Evolutionary conservation across 2,797 vertebrate species (phyloP).

Genomic region (Sarcophilus harrisii): DNA sequence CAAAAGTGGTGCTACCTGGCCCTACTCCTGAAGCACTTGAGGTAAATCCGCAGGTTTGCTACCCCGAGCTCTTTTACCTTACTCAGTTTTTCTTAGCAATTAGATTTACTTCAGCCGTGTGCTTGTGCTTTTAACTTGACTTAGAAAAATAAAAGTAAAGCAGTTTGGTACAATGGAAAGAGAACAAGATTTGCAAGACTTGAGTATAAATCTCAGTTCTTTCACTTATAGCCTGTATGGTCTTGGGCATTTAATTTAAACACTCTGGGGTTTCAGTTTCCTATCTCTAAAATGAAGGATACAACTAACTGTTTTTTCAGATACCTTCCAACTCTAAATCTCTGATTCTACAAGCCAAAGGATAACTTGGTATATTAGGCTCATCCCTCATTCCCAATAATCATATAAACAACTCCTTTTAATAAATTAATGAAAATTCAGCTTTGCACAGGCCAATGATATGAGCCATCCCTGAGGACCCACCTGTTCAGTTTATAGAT

Average conservation of each 20-base stretch:
- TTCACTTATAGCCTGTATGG: background rate
- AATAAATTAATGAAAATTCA: slow-evolving; percentile 6
- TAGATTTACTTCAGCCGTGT: background rate
- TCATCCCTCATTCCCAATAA: background rate
- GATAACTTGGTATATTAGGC: slow-evolving; percentile 1
- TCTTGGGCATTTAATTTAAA: background rate
- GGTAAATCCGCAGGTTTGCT: slow-evolving; percentile 41
- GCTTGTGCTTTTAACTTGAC: slow-evolving; percentile 21
- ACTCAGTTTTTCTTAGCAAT: background rate
- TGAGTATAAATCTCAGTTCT: background rate
- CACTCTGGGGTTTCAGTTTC: background rate
- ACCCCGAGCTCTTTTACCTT: background rate
- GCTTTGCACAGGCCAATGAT: slow-evolving; percentile 17
- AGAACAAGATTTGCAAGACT: background rate
- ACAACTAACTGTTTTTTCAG: background rate
- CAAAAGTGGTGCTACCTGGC: slow-evolving; percentile 17
- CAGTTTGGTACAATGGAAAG: background rate
- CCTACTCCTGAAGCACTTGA: slow-evolving; percentile 26
- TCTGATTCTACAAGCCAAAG: background rate
- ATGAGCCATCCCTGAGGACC: background rate
- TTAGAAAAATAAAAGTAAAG: slow-evolving; percentile 35
- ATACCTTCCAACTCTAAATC: background rate
- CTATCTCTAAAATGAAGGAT: background rate
- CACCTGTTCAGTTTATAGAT: background rate
- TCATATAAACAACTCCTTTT: background rate